phyloP scores from a whole-genome alignment of 1,140 invertebrate species.

The Lepidurus couesii region DNA sequence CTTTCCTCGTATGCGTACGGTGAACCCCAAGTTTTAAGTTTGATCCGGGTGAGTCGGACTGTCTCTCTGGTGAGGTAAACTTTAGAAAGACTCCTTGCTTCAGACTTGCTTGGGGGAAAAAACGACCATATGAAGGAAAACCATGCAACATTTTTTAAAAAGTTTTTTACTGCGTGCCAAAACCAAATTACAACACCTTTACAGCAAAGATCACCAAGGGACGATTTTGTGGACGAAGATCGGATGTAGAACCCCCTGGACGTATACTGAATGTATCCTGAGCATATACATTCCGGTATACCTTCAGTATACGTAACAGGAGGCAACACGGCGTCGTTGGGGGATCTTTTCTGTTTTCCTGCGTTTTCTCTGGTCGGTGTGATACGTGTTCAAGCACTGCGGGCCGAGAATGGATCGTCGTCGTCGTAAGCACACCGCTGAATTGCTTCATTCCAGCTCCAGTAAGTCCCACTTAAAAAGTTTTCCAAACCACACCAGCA shows the following conservation, averaged over 20 bases:
- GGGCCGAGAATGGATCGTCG: neutral
- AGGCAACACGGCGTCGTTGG: constrained; percentile 60
- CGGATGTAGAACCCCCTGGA: constrained; percentile 60
- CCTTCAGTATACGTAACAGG: constrained; percentile 99
- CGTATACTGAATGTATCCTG: constrained; percentile 99
- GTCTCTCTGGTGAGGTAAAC: neutral
- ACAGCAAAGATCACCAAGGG: neutral
- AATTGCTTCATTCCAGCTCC: neutral
- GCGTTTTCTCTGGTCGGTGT: neutral
- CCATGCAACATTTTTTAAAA: neutral
- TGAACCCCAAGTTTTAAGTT: neutral
- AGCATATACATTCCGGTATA: constrained; percentile 93
- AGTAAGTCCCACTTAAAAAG: neutral
- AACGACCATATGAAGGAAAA: neutral
- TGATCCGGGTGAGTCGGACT: neutral
- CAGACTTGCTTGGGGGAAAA: neutral
- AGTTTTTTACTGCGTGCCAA: neutral
- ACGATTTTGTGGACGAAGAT: constrained; percentile 25
- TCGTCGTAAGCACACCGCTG: neutral
- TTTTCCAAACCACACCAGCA: neutral
- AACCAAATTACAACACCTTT: neutral
- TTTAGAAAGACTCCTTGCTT: neutral
- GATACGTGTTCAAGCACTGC: neutral
- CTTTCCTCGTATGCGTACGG: neutral
- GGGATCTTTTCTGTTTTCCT: constrained; percentile 8